A percentile compares a stretch with the other conserved stretches of the same genome.
Evolutionary conservation across 2,797 vertebrate species (phyloP).

Genomic region (Sus cebifrons): DNA sequence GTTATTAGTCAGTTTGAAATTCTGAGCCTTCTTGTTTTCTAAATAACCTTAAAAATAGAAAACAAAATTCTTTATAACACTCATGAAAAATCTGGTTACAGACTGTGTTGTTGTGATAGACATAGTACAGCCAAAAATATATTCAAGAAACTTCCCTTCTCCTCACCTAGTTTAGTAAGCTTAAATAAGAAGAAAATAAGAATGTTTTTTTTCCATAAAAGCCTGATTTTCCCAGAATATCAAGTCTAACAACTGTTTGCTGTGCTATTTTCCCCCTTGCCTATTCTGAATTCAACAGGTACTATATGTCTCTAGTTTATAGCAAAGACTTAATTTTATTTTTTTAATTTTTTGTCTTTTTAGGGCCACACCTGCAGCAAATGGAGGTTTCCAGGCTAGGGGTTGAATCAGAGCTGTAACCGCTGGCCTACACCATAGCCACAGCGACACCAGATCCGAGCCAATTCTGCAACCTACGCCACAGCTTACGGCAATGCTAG

Average conservation of each 20-base stretch:
- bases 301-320: neutral
- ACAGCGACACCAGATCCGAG: too few species aligned
- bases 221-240: constrained; percentile 51
- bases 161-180: constrained; percentile 68
- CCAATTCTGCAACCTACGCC: too few species aligned
- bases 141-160: constrained; percentile 72
- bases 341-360: too few species aligned
- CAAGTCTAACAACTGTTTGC: constrained; percentile 66
- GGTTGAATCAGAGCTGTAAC: too few species aligned
- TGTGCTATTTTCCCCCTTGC: constrained; percentile 11
- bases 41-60: constrained; percentile 82
- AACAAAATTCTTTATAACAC: constrained; percentile 76
- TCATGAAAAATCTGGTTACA: constrained; percentile 77
- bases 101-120: constrained; percentile 82
- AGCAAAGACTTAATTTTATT: constrained; percentile 57
- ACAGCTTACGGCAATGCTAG: too few species aligned
- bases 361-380: too few species aligned
- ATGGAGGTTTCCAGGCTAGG: too few species aligned
- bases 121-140: constrained; percentile 80
- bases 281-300: constrained; percentile 64
- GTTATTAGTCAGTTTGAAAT: constrained; percentile 75
- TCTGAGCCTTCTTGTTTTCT: constrained; percentile 72
- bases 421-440: too few species aligned
- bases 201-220: constrained; percentile 50
- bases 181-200: constrained; percentile 72